These are phyloP conservation scores for Petrophora chlorosata DNA, from an alignment of 2,888 invertebrate species.

Conservation along the genomic window DNA sequence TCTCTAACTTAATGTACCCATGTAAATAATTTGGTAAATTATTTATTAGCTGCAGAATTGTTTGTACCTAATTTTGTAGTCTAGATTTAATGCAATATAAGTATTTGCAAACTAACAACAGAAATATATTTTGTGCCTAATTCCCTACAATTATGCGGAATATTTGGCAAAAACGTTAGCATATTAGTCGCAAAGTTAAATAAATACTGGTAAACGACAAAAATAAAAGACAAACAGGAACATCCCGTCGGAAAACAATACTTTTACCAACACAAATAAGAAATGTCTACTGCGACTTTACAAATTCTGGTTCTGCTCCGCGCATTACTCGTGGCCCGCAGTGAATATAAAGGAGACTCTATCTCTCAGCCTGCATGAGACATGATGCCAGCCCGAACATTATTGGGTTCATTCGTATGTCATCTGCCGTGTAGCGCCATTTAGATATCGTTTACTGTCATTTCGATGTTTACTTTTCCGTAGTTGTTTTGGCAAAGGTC, in stretches of 20 bases:
- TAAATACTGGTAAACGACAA: not conserved
- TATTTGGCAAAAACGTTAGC: no score
- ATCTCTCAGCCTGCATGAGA: conserved; percentile 24
- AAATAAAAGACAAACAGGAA: not conserved
- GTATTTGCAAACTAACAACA: no score
- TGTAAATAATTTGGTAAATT: no score
- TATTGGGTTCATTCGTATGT: conserved; percentile 50
- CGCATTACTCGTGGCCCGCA: conserved; percentile 46
- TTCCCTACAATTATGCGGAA: no score
- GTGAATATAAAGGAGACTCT: conserved; percentile 59
- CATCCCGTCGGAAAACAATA: conserved; percentile 38
- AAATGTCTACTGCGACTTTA: conserved; percentile 34
- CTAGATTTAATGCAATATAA: no score
- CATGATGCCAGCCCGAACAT: conserved; percentile 29
- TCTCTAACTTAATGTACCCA: no score
- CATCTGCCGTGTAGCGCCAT: conserved; percentile 30
- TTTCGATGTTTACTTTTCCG: conserved; percentile 20
- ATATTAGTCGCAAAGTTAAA: no score
- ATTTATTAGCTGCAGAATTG: no score
- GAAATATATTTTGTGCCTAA: no score
- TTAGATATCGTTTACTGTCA: conserved; percentile 33
- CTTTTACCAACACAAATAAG: conserved; percentile 32
- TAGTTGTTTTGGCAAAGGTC: not conserved
- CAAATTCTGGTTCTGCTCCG: conserved; percentile 39
- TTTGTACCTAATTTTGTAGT: no score